These are phyloP conservation scores for Coccyzus lansbergi DNA, from an alignment of 2,797 vertebrate genomes.

Conservation along the genomic window DNA sequence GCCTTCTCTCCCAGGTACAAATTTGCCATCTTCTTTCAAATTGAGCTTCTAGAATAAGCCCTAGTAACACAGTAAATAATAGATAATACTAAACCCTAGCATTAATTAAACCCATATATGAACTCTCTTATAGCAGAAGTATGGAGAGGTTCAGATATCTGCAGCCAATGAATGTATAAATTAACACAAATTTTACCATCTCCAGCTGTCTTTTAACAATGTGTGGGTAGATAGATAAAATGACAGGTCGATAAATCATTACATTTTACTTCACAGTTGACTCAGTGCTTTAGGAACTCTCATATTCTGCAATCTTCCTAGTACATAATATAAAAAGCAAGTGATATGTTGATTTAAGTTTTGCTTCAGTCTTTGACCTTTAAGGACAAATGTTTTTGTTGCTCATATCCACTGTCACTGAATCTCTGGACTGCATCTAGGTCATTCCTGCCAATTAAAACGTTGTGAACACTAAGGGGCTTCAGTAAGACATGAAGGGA, in stretches of 20 bases:
- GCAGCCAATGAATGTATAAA: neutral
- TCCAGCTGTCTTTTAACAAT: neutral
- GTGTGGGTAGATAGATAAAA: neutral
- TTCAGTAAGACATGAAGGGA: neutral
- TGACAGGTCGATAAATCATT: neutral
- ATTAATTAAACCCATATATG: neutral
- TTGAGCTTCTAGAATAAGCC: neutral
- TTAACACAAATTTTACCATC: neutral
- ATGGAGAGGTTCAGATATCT: neutral
- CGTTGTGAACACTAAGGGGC: neutral
- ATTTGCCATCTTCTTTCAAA: slow-evolving; percentile 13
- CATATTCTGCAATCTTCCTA: neutral
- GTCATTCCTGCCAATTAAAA: slow-evolving; percentile 13
- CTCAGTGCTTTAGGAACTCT: neutral
- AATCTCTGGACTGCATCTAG: neutral
- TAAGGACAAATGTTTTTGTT: neutral
- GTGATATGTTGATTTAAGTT: neutral
- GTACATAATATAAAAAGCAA: neutral
- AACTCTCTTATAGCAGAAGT: neutral
- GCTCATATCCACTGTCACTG: neutral
- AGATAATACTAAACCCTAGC: neutral
- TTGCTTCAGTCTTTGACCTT: neutral
- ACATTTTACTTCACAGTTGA: neutral
- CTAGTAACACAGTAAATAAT: neutral
- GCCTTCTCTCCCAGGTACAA: neutral